Evolutionary conservation across 37 sponge, comb jelly and placozoan species (phyloP).

Genomic region (Crambe crambe): DNA sequence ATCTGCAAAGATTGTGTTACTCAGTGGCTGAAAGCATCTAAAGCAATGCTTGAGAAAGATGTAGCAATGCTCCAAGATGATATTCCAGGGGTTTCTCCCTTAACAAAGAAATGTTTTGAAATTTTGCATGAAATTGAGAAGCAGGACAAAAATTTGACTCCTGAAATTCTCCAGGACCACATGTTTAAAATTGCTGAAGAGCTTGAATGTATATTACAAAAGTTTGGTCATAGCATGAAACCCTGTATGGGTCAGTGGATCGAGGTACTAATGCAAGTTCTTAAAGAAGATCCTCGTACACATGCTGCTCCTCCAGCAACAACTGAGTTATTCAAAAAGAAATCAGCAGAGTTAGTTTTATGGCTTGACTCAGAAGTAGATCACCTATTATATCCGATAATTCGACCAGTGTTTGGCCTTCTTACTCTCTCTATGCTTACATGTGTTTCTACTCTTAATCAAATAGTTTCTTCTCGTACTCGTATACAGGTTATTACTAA

Average conservation of each 20-base stretch:
- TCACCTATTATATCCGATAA: constrained; percentile 9
- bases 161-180: not conserved
- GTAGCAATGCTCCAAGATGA: not conserved
- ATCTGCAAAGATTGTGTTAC: constrained; percentile 13
- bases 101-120: no score
- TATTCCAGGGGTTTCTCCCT: not conserved
- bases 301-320: not conserved
- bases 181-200: not conserved
- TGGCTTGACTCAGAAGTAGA: constrained; percentile 20
- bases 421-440: no score
- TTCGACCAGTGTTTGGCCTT: constrained; percentile 24
- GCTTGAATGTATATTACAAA: not conserved
- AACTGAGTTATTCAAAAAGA: not conserved
- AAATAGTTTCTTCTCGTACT: no score
- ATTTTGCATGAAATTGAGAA: no score
- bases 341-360: constrained; percentile 7
- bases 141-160: no score
- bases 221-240: constrained; percentile 12
- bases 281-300: constrained; percentile 20
- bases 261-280: not conserved
- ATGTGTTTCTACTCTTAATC: no score
- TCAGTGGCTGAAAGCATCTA: constrained; percentile 19
- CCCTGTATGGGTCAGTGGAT: constrained; percentile 4
- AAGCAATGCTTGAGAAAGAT: not conserved
- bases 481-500: no score